Evolutionary conservation across 2,888 invertebrate genomes (phyloP).

Genomic region (Thumatha senex): DNA sequence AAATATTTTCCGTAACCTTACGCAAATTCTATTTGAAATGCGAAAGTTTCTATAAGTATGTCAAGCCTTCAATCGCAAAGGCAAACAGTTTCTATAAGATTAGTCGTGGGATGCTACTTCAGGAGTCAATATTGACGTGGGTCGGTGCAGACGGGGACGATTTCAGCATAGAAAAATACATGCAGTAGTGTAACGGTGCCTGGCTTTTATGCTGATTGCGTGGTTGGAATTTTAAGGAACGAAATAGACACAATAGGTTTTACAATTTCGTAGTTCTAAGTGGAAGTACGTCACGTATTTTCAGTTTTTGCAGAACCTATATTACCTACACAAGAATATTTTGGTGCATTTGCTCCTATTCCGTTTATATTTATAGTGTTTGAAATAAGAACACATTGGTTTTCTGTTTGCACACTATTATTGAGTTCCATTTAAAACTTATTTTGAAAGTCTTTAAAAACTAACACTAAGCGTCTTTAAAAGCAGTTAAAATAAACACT

Average conservation of each 20-base stretch:
- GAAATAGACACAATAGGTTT: constrained; percentile 13
- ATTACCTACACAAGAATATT: too few relatives aligned
- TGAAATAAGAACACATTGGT: too few relatives aligned
- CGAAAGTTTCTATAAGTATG: constrained; percentile 71
- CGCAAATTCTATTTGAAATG: constrained; percentile 77
- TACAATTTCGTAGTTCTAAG: background rate
- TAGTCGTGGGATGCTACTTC: constrained; percentile 71
- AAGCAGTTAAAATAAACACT: too few relatives aligned
- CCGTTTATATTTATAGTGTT: too few relatives aligned
- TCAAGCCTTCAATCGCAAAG: constrained; percentile 70
- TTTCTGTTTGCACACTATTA: too few relatives aligned
- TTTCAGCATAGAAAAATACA: constrained; percentile 31
- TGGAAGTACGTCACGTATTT: background rate
- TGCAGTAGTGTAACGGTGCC: constrained; percentile 24
- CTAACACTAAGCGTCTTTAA: too few relatives aligned
- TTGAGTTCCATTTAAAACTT: too few relatives aligned
- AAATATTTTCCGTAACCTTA: constrained; percentile 77
- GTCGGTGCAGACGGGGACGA: constrained; percentile 36
- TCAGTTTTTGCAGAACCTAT: background rate
- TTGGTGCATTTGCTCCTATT: too few relatives aligned
- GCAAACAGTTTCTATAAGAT: constrained; percentile 80
- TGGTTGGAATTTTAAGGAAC: constrained; percentile 21
- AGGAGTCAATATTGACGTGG: constrained; percentile 71
- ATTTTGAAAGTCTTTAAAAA: too few relatives aligned
- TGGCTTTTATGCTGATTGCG: constrained; percentile 31